Conservation (phyloP, 2,888 invertebrate genomes). For the Pseudanteris insignis region DNA sequence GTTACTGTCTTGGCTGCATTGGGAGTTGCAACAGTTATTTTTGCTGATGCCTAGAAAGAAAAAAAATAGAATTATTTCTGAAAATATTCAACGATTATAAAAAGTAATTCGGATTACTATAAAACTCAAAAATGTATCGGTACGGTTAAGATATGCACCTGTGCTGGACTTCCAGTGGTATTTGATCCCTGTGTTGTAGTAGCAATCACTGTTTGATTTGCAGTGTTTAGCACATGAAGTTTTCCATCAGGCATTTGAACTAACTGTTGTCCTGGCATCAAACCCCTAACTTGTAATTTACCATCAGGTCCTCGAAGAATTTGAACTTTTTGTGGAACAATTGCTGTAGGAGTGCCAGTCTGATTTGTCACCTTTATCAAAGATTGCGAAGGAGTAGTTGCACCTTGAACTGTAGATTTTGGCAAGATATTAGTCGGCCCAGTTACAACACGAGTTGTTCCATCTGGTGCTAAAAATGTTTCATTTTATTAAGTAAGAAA, state of each 20-base stretch:
- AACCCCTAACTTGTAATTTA: slow-evolving; percentile 88
- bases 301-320: slow-evolving; percentile 91
- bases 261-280: slow-evolving; percentile 91
- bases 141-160: slow-evolving; percentile 37
- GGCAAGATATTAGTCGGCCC: slow-evolving; percentile 71
- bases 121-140: neutral
- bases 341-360: slow-evolving; percentile 58
- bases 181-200: slow-evolving; percentile 53
- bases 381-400: slow-evolving; percentile 60
- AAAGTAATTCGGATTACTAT: no score
- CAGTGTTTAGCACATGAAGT: slow-evolving; percentile 75
- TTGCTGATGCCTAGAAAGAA: slow-evolving; percentile 29
- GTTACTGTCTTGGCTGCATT: slow-evolving; percentile 45
- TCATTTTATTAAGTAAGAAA: no score
- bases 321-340: slow-evolving; percentile 81
- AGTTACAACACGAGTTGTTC: slow-evolving; percentile 73
- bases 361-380: slow-evolving; percentile 68
- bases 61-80: neutral
- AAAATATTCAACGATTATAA: no score
- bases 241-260: slow-evolving; percentile 94
- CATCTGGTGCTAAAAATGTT: slow-evolving; percentile 72
- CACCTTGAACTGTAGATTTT: slow-evolving; percentile 66
- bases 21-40: slow-evolving; percentile 46
- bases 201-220: slow-evolving; percentile 63
- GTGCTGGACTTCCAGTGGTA: slow-evolving; percentile 17